Base-by-base conservation (phyloP, 2,888 invertebrate genomes). In the Portevinia maculata region DNA sequence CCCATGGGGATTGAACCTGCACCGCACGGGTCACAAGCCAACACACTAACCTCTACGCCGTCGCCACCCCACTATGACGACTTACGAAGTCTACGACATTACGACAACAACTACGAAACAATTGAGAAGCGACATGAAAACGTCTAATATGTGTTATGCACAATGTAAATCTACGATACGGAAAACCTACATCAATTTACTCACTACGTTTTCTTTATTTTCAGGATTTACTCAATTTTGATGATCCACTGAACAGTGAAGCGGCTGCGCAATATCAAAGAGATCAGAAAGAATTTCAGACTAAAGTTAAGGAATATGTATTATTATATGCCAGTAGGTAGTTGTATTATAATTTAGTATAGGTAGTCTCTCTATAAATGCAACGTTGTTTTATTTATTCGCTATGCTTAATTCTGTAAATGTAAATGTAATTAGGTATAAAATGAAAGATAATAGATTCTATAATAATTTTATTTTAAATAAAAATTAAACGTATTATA, bases 171-270 rank as follows among this genome's bases (percentile, higher is more conserved):
- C n/a, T n/a, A n/a, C n/a, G n/a, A n/a, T n/a, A n/a, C n/a, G n/a
- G n/a, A n/a, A n/a, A n/a, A n/a, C n/a, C n/a, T n/a, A 37, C 3
- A 1, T 13, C 5, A 37, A 37, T 13, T 37, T n/a, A 37, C 8
- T 32, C 32, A 39, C 2, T 39, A 3, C 6, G 11, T 17, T 21
- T n/a, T 86, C 85, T 85, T 81, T 62, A 37, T 86, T 92, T 92
- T 65, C 91, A 97, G 97, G 98, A 98, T 92, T 93, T 98, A 86
- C 92, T 98, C 87, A 98, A 98, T 92, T 98, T 98, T 91, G 98
- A 98, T 87, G 98, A 98, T 91, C 98, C 98, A 9, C 92, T 98
- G 70, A 98, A 98, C 90, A 94, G 95, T 87, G 97, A 97, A 91
- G 98, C 98, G 65, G 97, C 98, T 0, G 97, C 98, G 88, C 94